phyloP scores from a whole-genome alignment of 1,140 invertebrate genomes.

The Euwallacea similis region DNA sequence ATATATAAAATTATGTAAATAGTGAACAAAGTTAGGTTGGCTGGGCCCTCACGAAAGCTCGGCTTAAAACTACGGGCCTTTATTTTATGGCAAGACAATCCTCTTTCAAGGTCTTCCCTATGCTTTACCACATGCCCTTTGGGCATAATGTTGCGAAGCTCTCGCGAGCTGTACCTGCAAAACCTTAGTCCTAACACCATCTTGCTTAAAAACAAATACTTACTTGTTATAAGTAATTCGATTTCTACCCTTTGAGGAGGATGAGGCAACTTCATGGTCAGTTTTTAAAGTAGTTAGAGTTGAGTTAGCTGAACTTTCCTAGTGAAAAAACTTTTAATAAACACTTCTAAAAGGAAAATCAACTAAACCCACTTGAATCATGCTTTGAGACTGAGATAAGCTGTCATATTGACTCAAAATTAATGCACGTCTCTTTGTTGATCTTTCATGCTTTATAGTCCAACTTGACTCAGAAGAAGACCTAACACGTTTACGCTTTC shows the following conservation, averaged over 20 bases:
- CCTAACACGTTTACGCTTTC: constrained; percentile 35
- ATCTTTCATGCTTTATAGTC: constrained; percentile 3
- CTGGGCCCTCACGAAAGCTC: constrained; percentile 50
- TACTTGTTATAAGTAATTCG: constrained; percentile 51
- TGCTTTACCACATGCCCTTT: constrained; percentile 49
- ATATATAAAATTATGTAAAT: constrained; percentile 59
- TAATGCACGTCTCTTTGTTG: constrained; percentile 26
- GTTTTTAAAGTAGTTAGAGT: constrained; percentile 45
- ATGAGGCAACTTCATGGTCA: constrained; percentile 17
- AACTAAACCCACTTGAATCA: constrained; percentile 19
- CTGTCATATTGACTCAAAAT: constrained; percentile 52
- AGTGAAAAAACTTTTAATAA: too few species aligned
- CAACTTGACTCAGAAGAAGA: constrained; percentile 24
- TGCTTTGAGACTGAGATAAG: constrained; percentile 45
- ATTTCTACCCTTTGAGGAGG: constrained; percentile 36
- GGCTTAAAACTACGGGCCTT: constrained; percentile 46
- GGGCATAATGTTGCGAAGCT: constrained; percentile 39
- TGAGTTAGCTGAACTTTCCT: too few species aligned
- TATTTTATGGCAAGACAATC: constrained; percentile 49
- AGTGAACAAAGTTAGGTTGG: constrained; percentile 54
- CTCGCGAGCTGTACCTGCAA: too few species aligned
- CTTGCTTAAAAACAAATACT: not conserved
- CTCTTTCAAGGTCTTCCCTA: constrained; percentile 37
- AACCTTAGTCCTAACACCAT: too few species aligned
- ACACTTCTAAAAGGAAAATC: constrained; percentile 31